phyloP scores from a whole-genome alignment of 2,797 vertebrate species.

The Loriculus beryllinus region DNA sequence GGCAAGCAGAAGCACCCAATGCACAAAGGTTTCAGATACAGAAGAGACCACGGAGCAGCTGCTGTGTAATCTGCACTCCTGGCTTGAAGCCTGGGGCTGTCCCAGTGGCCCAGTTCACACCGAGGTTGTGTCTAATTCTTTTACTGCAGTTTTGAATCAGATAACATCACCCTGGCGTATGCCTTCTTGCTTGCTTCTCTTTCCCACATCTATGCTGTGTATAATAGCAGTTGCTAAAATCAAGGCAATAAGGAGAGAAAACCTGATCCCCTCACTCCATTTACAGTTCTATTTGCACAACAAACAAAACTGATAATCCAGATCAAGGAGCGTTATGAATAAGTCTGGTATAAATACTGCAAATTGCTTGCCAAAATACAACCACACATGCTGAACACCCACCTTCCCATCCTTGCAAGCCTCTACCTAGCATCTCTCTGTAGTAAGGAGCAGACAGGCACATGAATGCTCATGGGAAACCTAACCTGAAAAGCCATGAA shows the following conservation, averaged over 20 bases:
- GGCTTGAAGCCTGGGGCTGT: no score
- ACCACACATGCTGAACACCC: background rate
- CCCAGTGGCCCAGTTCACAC: background rate
- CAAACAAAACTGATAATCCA: background rate
- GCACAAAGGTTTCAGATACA: background rate
- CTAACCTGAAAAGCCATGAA: background rate
- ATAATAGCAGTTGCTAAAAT: background rate
- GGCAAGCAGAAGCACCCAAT: background rate
- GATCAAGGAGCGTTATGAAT: background rate
- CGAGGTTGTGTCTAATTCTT: background rate
- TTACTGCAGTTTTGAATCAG: background rate
- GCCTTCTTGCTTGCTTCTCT: background rate
- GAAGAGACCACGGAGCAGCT: background rate
- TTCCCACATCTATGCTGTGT: background rate
- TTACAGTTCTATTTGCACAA: background rate
- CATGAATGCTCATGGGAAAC: background rate
- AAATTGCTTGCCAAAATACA: background rate
- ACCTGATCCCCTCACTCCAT: background rate
- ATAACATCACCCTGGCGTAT: accelerated
- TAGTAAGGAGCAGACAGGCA: no score
- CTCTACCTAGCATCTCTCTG: background rate
- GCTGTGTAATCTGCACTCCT: no score
- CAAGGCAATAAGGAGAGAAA: background rate
- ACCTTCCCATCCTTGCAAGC: background rate
- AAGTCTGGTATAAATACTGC: background rate